Conservation (phyloP, 2,888 invertebrate species). For the Xestia xanthographa region DNA sequence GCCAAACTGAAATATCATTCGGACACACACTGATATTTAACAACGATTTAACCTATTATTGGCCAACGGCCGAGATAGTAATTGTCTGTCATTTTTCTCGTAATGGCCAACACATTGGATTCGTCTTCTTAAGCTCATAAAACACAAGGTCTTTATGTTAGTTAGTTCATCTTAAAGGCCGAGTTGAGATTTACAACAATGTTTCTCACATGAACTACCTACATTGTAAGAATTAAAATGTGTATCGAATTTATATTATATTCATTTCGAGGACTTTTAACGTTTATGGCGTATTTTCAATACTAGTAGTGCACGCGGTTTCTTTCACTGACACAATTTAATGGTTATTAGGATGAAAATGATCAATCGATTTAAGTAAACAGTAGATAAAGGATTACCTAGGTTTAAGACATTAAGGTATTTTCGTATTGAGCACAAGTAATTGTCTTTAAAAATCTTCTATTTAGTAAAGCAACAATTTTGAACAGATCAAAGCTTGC, state of each 20-base stretch:
- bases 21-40: constrained; percentile 56
- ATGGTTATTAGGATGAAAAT: background rate
- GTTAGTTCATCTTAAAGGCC: constrained; percentile 58
- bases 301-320: background rate
- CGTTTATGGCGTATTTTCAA: background rate
- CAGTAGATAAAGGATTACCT: background rate
- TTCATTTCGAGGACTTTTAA: background rate
- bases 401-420: background rate
- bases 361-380: background rate
- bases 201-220: constrained; percentile 52
- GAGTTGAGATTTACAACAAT: constrained; percentile 40
- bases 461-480: constrained; percentile 5
- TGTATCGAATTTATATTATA: constrained; percentile 28
- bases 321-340: background rate
- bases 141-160: constrained; percentile 58
- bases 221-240: constrained; percentile 22
- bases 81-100: constrained; percentile 69
- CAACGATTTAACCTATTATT: constrained; percentile 54
- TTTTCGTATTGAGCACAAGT: background rate
- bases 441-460: background rate
- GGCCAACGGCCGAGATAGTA: constrained; percentile 52
- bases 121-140: constrained; percentile 58
- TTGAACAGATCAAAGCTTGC: constrained; percentile 27
- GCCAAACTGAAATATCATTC: constrained; percentile 43
- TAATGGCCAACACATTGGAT: constrained; percentile 58